Evolutionary conservation across 2,797 vertebrate genomes (phyloP).

Genomic region (Neopelma chrysocephalum): DNA sequence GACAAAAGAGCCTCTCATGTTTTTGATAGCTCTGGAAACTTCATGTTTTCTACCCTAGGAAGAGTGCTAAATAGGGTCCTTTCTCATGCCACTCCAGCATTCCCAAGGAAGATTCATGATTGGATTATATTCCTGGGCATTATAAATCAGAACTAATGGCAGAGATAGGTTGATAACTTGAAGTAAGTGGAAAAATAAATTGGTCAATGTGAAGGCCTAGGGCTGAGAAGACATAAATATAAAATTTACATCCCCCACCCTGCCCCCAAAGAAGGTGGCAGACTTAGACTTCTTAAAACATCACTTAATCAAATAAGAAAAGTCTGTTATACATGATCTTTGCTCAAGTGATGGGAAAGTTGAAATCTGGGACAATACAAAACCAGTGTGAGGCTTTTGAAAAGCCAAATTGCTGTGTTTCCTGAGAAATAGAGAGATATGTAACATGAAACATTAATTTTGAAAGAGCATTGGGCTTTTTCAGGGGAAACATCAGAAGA

Average conservation of each 20-base stretch:
- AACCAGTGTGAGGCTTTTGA: background rate
- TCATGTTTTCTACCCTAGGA: conserved; percentile 56
- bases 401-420: conserved; percentile 12
- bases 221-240: conserved; percentile 70
- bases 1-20: conserved; percentile 41
- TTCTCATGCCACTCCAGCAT: conserved; percentile 53
- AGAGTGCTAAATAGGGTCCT: conserved; percentile 42
- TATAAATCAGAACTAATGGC: conserved; percentile 76
- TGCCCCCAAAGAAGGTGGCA: background rate
- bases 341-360: background rate
- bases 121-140: conserved; percentile 68
- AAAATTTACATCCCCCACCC: conserved; percentile 45
- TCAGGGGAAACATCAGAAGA: conserved; percentile 18
- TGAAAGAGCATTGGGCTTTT: background rate
- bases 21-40: conserved; percentile 40
- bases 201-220: conserved; percentile 42
- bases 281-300: conserved; percentile 44
- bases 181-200: conserved; percentile 77
- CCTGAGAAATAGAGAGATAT: background rate
- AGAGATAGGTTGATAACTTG: conserved; percentile 71
- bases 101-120: conserved; percentile 74
- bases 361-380: conserved; percentile 16
- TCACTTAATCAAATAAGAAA: background rate
- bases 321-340: background rate
- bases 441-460: background rate